Percentiles rank a stretch among this genome's conserved stretches.
These are phyloP conservation scores for Nysson spinosus DNA, from an alignment of 2,888 invertebrate species.

Conservation along the genomic window DNA sequence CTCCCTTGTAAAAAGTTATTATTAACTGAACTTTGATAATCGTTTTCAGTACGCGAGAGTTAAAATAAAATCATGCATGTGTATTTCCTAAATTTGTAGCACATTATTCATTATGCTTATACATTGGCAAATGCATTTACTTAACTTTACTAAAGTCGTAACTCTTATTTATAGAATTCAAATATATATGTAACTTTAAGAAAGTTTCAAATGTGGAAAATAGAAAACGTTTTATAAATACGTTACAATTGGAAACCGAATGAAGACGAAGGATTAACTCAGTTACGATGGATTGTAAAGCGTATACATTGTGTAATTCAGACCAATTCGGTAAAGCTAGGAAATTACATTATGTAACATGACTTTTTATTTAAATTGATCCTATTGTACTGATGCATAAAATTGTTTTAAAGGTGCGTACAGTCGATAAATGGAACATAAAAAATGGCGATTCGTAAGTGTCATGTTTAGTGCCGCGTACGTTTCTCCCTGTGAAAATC, in stretches of 20 bases:
- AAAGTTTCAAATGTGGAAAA: too few species aligned
- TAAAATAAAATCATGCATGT: too few species aligned
- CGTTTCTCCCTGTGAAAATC: conserved; percentile 4
- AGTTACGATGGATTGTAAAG: neutral
- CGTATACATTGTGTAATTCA: neutral
- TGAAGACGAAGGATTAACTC: neutral
- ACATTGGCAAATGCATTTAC: too few species aligned
- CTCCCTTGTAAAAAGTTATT: too few species aligned
- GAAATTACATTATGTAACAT: conserved; percentile 28
- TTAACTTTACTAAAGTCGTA: too few species aligned
- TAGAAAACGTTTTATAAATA: neutral
- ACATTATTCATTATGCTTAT: too few species aligned
- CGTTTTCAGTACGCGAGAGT: too few species aligned
- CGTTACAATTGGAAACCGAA: neutral
- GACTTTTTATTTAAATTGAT: conserved; percentile 40
- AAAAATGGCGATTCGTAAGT: conserved; percentile 49
- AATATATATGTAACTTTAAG: neutral
- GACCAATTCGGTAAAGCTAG: conserved; percentile 2
- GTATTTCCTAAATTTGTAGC: too few species aligned
- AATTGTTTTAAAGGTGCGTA: conserved; percentile 37
- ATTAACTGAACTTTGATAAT: too few species aligned
- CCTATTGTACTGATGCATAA: conserved; percentile 23
- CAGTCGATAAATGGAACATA: conserved; percentile 47
- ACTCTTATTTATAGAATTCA: neutral
- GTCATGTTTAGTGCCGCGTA: conserved; percentile 29